Evolutionary conservation across 2,113 vertebrate species (phyloP), one percentile per base, ranked within the genome.

Genomic region (Mus pahari): DNA sequence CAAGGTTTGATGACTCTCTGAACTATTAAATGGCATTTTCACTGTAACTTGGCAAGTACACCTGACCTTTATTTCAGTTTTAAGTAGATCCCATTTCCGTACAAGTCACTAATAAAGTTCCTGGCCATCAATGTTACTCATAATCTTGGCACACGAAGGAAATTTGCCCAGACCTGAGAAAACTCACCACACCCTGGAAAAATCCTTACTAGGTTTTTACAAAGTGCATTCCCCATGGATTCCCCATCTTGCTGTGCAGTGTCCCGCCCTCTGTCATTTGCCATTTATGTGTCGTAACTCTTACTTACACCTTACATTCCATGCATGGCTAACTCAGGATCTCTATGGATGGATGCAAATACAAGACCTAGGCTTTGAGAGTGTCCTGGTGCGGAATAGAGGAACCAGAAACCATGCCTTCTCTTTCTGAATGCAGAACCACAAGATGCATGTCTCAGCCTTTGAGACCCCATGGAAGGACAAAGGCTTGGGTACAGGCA

Each of bases 121-220:
- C 0, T 0, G 70, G 70, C 55, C 96, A 92, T 95, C 17, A 11
- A 19, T 77, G 81, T 96, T 98, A 95, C 77, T 0, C 97, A 97
- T 62, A 55, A 78, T 96, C 79, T 94, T 97, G 95, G 0, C 71
- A 48, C 22, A n/a, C 26, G 3, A 62, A 70, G 71, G 77, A 95
- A 92, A 91, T 97, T 93, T 96, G 95, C 64, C 0, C 90, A 87
- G 96, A 97, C 98, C 87, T 91, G 90, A 94, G 89, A 93, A 42
- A n/a, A 95, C 64, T n/a, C 53, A 92, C 78, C 93, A 92, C 97
- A 81, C 97, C 98, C 97, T 94, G 96, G 92, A 98, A 97, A 96
- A 97, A 93, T 42, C 93, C 89, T 87, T 97, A 95, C 73, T 91
- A 68, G 55, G 81, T 86, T 68, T 68, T 68, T 68, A 16, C 66